Evolutionary conservation across 2,797 vertebrate genomes (phyloP).

Genomic region (Neopelma chrysocephalum): DNA sequence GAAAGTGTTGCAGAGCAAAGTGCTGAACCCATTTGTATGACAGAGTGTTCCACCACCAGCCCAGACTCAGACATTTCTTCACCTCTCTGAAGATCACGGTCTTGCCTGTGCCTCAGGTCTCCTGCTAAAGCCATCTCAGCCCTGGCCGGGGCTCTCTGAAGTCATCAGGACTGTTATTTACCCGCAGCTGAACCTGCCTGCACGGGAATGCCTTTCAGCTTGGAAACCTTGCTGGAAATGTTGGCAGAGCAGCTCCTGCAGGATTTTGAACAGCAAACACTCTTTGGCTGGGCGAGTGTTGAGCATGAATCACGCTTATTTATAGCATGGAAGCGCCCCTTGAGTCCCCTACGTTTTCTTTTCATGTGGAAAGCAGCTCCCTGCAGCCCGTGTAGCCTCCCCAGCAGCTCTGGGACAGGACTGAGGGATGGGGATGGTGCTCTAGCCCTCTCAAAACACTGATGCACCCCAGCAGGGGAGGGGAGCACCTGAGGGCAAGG

Average conservation of each 20-base stretch:
- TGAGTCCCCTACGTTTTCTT: neutral
- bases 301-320: constrained; percentile 58
- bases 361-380: constrained; percentile 17
- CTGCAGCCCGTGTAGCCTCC: neutral
- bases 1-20: neutral
- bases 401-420: neutral
- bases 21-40: accelerated
- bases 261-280: constrained; percentile 6
- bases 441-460: neutral
- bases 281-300: neutral
- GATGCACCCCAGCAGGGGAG: neutral
- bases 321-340: constrained; percentile 26
- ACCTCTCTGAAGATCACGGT: neutral
- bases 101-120: neutral
- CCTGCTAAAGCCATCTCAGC: constrained; percentile 48
- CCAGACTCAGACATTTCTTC: neutral
- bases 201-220: constrained; percentile 19
- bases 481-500: neutral
- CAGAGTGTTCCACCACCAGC: neutral
- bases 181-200: constrained; percentile 45
- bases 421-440: neutral
- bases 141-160: neutral
- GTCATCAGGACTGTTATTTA: neutral
- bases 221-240: constrained; percentile 60
- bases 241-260: constrained; percentile 21